Conservation (phyloP, 1,140 invertebrate species). For the Drepana arcuata region DNA sequence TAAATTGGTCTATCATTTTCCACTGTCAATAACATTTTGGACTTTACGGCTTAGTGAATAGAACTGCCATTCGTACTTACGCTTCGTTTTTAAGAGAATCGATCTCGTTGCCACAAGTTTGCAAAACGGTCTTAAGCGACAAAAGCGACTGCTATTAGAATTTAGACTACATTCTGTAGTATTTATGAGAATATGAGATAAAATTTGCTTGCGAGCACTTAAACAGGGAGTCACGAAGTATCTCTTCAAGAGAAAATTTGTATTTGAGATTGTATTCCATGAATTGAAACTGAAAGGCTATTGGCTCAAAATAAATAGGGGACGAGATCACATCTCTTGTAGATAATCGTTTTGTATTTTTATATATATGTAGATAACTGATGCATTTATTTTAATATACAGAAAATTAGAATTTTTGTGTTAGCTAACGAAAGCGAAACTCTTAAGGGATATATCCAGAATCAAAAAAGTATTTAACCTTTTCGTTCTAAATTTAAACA, state of each 20-base stretch:
- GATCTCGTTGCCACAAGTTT: conserved; percentile 38
- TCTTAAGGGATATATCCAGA: too few species aligned
- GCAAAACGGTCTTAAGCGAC: conserved; percentile 25
- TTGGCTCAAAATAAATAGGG: conserved; percentile 40
- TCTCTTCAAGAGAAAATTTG: conserved; percentile 39
- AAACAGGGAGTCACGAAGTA: conserved; percentile 42
- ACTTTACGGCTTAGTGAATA: conserved; percentile 7
- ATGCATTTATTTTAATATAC: too few species aligned
- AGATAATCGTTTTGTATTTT: too few species aligned
- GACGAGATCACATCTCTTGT: too few species aligned
- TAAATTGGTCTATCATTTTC: conserved; percentile 55
- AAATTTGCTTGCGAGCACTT: conserved; percentile 14
- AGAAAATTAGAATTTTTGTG: too few species aligned
- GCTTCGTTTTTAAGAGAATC: conserved; percentile 51
- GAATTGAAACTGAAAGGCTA: conserved; percentile 25
- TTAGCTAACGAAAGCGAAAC: too few species aligned
- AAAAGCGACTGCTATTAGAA: conserved; percentile 7
- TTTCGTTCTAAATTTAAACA: too few species aligned
- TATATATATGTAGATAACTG: too few species aligned
- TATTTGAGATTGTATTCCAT: conserved; percentile 37
- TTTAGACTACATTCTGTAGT: conserved; percentile 12
- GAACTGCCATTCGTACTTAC: conserved; percentile 13
- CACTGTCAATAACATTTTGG: conserved; percentile 12
- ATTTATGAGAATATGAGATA: conserved; percentile 3
- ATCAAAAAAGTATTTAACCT: too few species aligned